phyloP scores from a whole-genome alignment of 2,888 invertebrate genomes.

The Pasiphila rectangulata region DNA sequence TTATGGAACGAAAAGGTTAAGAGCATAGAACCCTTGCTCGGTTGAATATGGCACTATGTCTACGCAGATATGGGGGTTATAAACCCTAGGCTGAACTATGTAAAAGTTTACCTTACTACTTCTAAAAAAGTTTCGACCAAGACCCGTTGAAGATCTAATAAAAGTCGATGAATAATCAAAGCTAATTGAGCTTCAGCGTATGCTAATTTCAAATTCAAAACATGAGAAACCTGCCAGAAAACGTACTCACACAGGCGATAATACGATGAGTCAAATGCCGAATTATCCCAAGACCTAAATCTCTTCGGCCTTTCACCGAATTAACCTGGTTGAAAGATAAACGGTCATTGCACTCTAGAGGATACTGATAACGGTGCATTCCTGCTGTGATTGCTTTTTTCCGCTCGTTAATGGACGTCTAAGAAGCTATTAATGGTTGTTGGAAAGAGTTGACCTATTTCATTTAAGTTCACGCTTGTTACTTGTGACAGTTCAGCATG shows the following conservation, averaged over 20 bases:
- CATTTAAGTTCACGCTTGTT: not conserved
- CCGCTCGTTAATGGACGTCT: not conserved
- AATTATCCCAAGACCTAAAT: constrained; percentile 14
- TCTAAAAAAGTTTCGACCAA: not conserved
- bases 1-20: too few relatives aligned
- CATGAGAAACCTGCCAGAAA: constrained; percentile 2
- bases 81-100: too few relatives aligned
- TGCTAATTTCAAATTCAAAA: not conserved
- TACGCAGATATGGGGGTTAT: too few relatives aligned
- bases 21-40: too few relatives aligned
- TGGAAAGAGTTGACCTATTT: not conserved
- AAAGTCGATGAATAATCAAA: not conserved
- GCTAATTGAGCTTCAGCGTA: not conserved
- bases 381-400: not conserved
- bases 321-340: not conserved
- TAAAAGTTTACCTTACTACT: too few relatives aligned
- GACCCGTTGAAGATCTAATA: not conserved
- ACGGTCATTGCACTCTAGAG: not conserved
- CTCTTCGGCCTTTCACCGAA: constrained; percentile 9
- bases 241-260: constrained; percentile 4
- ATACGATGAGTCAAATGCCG: constrained; percentile 14
- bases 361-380: not conserved
- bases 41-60: too few relatives aligned
- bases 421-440: not conserved
- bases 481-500: constrained; percentile 6